Base-by-base conservation (phyloP, 1,140 invertebrate species). In the Cephus cinctus region DNA sequence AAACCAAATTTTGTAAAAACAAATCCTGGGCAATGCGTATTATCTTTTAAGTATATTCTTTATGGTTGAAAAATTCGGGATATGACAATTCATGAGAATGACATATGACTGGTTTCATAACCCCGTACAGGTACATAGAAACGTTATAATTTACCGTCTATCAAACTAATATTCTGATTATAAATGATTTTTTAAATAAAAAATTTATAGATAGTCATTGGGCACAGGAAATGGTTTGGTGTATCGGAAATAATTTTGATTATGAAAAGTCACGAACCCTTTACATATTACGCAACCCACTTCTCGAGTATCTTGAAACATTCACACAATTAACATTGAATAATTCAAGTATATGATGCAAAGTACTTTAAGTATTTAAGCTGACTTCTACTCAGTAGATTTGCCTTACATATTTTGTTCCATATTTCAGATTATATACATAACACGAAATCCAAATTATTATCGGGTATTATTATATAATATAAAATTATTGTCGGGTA, bases 391-490 rank as follows among this genome's bases (percentile, higher is more conserved):
- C n/a, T n/a, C n/a, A n/a, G n/a, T n/a, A n/a, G n/a, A n/a, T n/a
- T n/a, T n/a, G n/a, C n/a, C n/a, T n/a, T n/a, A n/a, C n/a, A n/a
- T n/a, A n/a, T n/a, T n/a, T n/a, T n/a, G n/a, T n/a, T n/a, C n/a
- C n/a, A n/a, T 55, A 55, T 75, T 70, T 35, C 70, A 95, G 87
- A 85, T 96, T 1, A 87, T 98, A 36, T 98, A 97, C 66, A 84
- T 93, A 1, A 82, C 89, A 0, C 81, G 96, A 36, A 96, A 98
- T 77, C 93, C 95, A 2, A 98, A 97, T 0, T 95, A 89, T 65
- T 97, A 89, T 66, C 86, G n/a, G n/a, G n/a, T n/a, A n/a, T n/a
- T n/a, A n/a, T n/a, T n/a, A n/a, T n/a, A n/a, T n/a, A n/a, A n/a
- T n/a, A n/a, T n/a, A n/a, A n/a, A n/a, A 96, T 69, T 94, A 95